These are phyloP conservation scores for Phoeniculus purpureus DNA, from an alignment of 2,797 vertebrate genomes.

Conservation along the genomic window DNA sequence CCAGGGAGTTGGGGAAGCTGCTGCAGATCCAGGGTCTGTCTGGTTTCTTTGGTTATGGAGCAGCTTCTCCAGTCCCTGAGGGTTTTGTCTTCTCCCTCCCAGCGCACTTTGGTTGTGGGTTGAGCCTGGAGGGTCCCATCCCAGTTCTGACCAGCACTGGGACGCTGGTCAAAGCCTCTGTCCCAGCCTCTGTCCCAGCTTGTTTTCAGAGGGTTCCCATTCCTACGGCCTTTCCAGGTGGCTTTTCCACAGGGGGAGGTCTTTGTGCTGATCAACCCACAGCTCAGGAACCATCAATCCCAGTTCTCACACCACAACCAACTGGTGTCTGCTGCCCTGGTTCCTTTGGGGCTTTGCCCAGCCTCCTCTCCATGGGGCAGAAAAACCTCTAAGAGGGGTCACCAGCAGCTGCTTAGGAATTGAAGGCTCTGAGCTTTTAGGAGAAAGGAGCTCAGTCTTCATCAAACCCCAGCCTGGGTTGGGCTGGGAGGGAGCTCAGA, in stretches of 20 bases:
- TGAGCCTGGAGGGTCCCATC: not conserved
- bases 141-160: not conserved
- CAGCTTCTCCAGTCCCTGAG: not conserved
- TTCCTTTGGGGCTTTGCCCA: too few relatives aligned
- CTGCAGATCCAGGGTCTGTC: accelerated
- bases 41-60: accelerated
- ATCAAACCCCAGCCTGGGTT: too few relatives aligned
- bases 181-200: not conserved
- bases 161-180: not conserved
- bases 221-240: not conserved
- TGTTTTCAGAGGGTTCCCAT: not conserved
- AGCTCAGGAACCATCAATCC: not conserved
- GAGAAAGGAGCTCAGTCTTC: too few relatives aligned
- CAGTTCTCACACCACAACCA: not conserved
- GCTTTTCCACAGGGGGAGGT: not conserved
- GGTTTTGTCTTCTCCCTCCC: not conserved
- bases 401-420: too few relatives aligned
- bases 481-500: too few relatives aligned
- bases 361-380: too few relatives aligned
- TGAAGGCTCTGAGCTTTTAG: too few relatives aligned
- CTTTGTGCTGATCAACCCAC: not conserved
- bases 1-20: accelerated
- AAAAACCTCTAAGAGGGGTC: too few relatives aligned
- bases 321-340: not conserved
- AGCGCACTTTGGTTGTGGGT: accelerated